Conservation (phyloP, 2,113 vertebrate genomes). For the Campylorhamphus procurvoides region DNA sequence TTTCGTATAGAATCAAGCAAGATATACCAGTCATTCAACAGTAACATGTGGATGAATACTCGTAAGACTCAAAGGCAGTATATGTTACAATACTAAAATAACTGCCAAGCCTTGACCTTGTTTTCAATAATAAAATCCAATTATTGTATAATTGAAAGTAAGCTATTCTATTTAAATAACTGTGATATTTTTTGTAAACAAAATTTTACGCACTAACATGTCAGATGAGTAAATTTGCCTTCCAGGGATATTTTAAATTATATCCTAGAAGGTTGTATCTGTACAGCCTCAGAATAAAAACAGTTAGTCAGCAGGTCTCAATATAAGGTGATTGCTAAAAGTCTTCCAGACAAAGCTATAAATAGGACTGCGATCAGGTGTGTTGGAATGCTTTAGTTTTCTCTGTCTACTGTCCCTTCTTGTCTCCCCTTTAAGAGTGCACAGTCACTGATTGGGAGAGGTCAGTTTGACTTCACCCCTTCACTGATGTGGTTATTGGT, state of each 20-base stretch:
- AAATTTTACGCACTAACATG: neutral
- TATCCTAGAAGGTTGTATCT: neutral
- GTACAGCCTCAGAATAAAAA: neutral
- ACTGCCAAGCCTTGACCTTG: neutral
- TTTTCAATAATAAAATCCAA: neutral
- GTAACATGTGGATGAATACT: neutral
- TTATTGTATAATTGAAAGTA: neutral
- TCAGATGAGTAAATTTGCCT: neutral
- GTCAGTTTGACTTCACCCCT: neutral
- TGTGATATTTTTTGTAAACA: slow-evolving; percentile 9
- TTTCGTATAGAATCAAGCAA: slow-evolving; percentile 31
- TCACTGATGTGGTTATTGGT: neutral
- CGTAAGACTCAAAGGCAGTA: slow-evolving; percentile 12
- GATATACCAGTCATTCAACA: neutral
- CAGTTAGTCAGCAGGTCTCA: neutral
- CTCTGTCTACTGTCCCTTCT: neutral
- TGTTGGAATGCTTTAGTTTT: neutral
- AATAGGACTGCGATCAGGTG: neutral
- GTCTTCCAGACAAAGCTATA: neutral
- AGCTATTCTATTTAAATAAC: neutral
- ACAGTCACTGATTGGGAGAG: neutral
- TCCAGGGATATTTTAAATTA: neutral
- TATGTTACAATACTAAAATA: neutral
- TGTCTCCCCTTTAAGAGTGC: neutral
- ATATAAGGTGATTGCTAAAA: neutral